phyloP scores from a whole-genome alignment of 2,113 vertebrate genomes.

The Phrynosoma platyrhinos region DNA sequence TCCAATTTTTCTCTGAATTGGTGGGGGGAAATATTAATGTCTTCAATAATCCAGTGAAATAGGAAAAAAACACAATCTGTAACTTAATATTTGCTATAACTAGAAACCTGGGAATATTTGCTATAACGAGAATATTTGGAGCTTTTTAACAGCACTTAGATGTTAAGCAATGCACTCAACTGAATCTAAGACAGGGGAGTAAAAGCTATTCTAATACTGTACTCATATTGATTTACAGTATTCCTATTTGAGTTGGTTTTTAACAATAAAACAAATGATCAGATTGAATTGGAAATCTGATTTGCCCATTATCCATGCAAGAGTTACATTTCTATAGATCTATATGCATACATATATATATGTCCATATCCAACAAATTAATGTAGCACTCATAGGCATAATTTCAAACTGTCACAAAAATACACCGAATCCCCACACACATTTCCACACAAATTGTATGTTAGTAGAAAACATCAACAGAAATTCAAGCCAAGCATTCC shows the following conservation, averaged over 20 bases:
- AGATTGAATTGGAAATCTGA: constrained; percentile 30
- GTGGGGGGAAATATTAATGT: neutral
- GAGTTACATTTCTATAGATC: constrained; percentile 14
- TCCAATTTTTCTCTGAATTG: constrained; percentile 33
- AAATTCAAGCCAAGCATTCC: constrained; percentile 24
- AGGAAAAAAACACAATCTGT: neutral
- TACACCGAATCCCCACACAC: neutral
- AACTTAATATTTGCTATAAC: neutral
- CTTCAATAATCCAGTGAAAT: constrained; percentile 13
- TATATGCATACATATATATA: constrained; percentile 29
- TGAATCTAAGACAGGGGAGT: neutral
- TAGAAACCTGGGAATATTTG: neutral
- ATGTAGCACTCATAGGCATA: constrained; percentile 41
- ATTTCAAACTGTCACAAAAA: constrained; percentile 52
- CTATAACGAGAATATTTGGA: constrained; percentile 23
- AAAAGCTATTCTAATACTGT: neutral
- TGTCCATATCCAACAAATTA: constrained; percentile 38
- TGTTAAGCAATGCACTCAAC: neutral
- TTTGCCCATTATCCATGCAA: constrained; percentile 47
- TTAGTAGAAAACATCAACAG: constrained; percentile 48
- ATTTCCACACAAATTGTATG: constrained; percentile 57
- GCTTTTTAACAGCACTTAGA: neutral
- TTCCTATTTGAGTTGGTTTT: neutral
- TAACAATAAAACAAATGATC: constrained; percentile 28
- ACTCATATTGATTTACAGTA: constrained; percentile 25